These are phyloP conservation scores for Pteruthius melanotis DNA, from an alignment of 2,113 vertebrate genomes.

Conservation along the genomic window DNA sequence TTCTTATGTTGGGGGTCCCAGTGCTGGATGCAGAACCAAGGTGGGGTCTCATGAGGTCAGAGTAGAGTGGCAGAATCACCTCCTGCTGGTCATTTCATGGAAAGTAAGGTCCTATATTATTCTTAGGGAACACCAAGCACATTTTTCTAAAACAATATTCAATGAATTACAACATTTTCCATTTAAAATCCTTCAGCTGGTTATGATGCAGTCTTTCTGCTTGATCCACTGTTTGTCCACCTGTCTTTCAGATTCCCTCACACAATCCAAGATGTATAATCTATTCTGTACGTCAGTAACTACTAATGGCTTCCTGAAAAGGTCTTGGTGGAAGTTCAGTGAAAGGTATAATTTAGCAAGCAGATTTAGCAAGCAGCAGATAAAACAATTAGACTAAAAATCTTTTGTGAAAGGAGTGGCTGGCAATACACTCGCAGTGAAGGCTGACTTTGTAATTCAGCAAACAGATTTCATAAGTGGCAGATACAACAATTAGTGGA, in stretches of 20 bases:
- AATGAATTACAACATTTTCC: neutral
- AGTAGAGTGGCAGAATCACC: neutral
- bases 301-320: conserved; percentile 65
- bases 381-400: conserved; percentile 72
- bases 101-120: neutral
- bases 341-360: conserved; percentile 73
- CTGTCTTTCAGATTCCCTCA: neutral
- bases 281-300: conserved; percentile 34
- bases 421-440: conserved; percentile 16
- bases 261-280: neutral
- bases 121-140: neutral
- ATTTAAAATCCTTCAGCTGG: neutral
- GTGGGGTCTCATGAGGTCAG: no score
- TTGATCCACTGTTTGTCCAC: neutral
- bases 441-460: conserved; percentile 70
- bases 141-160: neutral
- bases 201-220: neutral
- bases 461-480: conserved; percentile 68
- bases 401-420: conserved; percentile 58
- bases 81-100: neutral
- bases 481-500: conserved; percentile 65
- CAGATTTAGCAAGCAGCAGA: conserved; percentile 68
- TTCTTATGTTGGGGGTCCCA: neutral
- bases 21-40: neutral
- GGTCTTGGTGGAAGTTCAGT: conserved; percentile 57